Evolutionary conservation across 1,140 invertebrate species (phyloP), one percentile per base, ranked within the genome.

Genomic region (Triops longicaudatus): DNA sequence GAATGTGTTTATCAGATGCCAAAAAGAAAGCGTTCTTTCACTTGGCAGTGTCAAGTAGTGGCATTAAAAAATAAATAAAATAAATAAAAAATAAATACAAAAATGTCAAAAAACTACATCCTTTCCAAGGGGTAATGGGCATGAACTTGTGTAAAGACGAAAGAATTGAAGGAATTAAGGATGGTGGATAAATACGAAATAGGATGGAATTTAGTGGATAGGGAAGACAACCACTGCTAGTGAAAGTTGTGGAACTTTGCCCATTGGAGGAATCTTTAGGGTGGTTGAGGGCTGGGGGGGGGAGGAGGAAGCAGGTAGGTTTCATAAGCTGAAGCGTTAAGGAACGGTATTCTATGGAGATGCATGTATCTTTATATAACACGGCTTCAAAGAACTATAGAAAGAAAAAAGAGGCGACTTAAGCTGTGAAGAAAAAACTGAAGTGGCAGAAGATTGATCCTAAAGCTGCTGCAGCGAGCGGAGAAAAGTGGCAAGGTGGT

Each of bases 221-320:
- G 50, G 50, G 50, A 63, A 63, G 50, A 63, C 50, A 63, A 63
- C 17, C 50, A 63, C 22, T 10, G 50, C 22, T 63, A 63, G 50
- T 63, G 50, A 63, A 63, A 63, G 50, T 63, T 63, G 50, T 63
- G 14, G n/a, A 63, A 63, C 50, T 63, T 63, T 63, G 50, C 50
- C 50, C 50, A 63, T 63, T 63, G 50, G 50, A 22, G 50, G 50
- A 63, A 63, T 10, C 14, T 63, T 12, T 0, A 22, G 50, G n/a
- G 3, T 17, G 14, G 50, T 63, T 9, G 50, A 9, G 44, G 44
- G 9, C 4, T 14, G n/a, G 44, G 50, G 43, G 43, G 11, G 43
- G 17, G 11, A 44, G 11, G 11, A 44, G 3, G n/a, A 3, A 63
- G 50, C 10, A 63, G 50, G 50, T 63, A 14, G 50, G 50, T 22